Evolutionary conservation across 2,888 invertebrate genomes (phyloP).

Genomic region (Quadroppia sp.): DNA sequence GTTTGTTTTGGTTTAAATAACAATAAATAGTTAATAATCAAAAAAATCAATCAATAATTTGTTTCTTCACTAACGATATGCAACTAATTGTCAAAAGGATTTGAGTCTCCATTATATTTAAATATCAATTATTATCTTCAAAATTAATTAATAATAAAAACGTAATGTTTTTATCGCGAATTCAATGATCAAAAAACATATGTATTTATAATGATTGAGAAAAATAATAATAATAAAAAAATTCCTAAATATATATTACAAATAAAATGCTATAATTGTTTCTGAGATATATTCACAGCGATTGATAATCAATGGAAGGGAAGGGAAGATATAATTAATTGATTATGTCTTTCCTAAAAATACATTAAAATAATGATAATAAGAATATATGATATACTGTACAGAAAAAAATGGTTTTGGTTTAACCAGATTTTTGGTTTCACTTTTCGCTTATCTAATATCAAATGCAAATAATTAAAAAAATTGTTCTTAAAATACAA

Average conservation of each 20-base stretch:
- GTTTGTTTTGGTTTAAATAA: neutral
- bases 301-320: no score
- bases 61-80: neutral
- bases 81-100: slow-evolving; percentile 7
- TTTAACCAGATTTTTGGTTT: slow-evolving; percentile 5
- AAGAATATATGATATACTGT: slow-evolving; percentile 23
- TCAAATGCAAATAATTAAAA: neutral
- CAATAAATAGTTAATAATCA: slow-evolving; percentile 20
- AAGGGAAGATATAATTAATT: neutral
- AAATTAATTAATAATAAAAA: slow-evolving; percentile 20
- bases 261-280: neutral
- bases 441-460: neutral
- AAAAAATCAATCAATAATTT: neutral
- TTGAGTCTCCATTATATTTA: neutral
- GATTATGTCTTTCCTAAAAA: slow-evolving; percentile 17
- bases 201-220: no score
- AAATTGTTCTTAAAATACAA: slow-evolving; percentile 25
- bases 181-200: no score
- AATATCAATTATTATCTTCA: neutral
- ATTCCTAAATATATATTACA: slow-evolving; percentile 20
- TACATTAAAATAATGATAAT: slow-evolving; percentile 10
- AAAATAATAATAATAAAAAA: neutral
- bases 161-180: neutral
- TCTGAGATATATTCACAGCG: slow-evolving; percentile 9
- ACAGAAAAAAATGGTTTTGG: slow-evolving; percentile 14